Base-by-base conservation (phyloP, 2,113 vertebrate genomes). In the Vimba vimba region DNA sequence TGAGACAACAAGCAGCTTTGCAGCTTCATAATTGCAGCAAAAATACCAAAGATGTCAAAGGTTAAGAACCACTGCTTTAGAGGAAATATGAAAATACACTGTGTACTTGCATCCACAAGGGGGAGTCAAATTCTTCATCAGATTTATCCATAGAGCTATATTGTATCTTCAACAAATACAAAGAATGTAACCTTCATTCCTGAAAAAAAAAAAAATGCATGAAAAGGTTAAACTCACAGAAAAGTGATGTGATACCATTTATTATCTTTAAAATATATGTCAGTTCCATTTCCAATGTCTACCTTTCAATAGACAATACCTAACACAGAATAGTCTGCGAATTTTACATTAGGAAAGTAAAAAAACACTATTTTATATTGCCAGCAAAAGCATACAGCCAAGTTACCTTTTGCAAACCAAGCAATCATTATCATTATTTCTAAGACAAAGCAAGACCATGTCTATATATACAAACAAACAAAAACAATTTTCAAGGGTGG, bases 311-410 rank as follows among this genome's bases (percentile, higher is more conserved):
- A 33, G 23, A 85, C 30, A 80, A 80, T 62, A 74, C 39, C 43
- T 79, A 33, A 30, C 27, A 64, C 27, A 64, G 23, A 68, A 79
- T 6, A 74, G 55, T 68, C 39, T 64, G n/a, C n/a, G 21, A 30
- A 82, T 55, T 62, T 76, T 86, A 87, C 87, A 89, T 85, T 59
- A 80, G 79, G 47, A 82, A 75, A 83, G 79, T 87, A 86, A 71
- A 90, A 43, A 33, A 81, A 59, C n/a, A 73, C 36, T 69, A 74
- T 78, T 33, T 52, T 85, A 76, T 55, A 85, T 43, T 86, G 74
- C 43, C 55, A 77, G 68, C 64, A 71, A 86, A 50, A 60, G 74
- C 27, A 86, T 66, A 79, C 79, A 74, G 73, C 66, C 27, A 12
- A 59, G 27, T 71, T 64, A n/a, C 12, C 78, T 57, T 73, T 79